These are phyloP conservation scores for Pelobates cultripes DNA, from an alignment of 2,797 vertebrate species.

Conservation along the genomic window DNA sequence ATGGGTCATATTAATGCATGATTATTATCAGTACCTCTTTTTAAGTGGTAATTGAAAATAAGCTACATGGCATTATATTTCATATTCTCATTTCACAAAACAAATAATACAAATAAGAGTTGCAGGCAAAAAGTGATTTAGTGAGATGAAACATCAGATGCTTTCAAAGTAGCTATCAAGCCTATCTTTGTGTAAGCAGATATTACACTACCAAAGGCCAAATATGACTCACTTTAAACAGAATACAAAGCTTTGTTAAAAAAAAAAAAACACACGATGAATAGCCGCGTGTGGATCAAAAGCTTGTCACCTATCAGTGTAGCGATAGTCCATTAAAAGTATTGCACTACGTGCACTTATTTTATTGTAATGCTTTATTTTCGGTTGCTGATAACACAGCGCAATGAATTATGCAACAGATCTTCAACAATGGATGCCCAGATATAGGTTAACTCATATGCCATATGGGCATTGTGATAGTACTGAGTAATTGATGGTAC, in stretches of 20 bases:
- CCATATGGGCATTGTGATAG: too few species aligned
- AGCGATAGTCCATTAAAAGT: background rate
- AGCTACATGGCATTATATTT: conserved; percentile 1
- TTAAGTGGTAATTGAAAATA: conserved; percentile 24
- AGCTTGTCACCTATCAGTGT: conserved; percentile 9
- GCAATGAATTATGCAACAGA: too few species aligned
- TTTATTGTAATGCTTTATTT: too few species aligned
- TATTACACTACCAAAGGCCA: conserved; percentile 17
- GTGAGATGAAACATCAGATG: conserved; percentile 38
- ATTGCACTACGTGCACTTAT: too few species aligned
- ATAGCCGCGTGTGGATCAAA: conserved; percentile 28
- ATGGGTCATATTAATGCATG: background rate
- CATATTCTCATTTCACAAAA: conserved; percentile 36
- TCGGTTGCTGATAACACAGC: too few species aligned
- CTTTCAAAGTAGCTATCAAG: conserved; percentile 34
- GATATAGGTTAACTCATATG: too few species aligned
- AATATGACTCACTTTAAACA: conserved; percentile 43
- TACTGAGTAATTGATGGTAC: too few species aligned
- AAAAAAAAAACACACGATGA: conserved; percentile 36
- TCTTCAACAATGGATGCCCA: too few species aligned
- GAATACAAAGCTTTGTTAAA: conserved; percentile 31
- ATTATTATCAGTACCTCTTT: background rate
- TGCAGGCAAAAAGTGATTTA: conserved; percentile 15
- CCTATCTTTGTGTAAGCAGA: conserved; percentile 42
- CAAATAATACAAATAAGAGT: conserved; percentile 34